These are phyloP conservation scores for Omphaloscelis lunosa DNA, from an alignment of 2,888 invertebrate species.

Conservation along the genomic window DNA sequence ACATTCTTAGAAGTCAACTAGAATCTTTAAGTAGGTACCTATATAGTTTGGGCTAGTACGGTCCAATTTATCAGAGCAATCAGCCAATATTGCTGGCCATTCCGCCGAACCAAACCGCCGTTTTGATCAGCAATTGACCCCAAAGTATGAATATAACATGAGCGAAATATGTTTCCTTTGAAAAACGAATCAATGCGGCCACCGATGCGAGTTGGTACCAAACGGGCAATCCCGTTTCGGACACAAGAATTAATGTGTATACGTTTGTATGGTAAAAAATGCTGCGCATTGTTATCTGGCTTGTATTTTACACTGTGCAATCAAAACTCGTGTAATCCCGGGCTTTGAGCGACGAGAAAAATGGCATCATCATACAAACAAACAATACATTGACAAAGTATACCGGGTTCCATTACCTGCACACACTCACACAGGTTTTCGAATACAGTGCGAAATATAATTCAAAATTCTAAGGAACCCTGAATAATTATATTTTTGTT, in stretches of 20 bases:
- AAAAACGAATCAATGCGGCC: conserved; percentile 52
- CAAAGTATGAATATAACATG: conserved; percentile 66
- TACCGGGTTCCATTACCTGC: not conserved
- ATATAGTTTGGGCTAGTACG: not conserved
- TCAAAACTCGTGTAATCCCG: conserved; percentile 56
- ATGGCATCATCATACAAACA: conserved; percentile 37
- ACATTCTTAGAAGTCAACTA: conserved; percentile 12
- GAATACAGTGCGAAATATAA: not conserved
- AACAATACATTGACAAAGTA: conserved; percentile 28
- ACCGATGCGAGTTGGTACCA: conserved; percentile 43
- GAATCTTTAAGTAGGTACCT: not conserved
- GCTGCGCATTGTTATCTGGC: conserved; percentile 51
- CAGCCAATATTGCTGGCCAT: conserved; percentile 48
- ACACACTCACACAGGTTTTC: not conserved
- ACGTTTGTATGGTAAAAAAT: conserved; percentile 46
- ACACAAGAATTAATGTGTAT: conserved; percentile 54
- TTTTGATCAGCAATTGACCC: conserved; percentile 66
- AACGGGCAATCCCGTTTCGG: conserved; percentile 40
- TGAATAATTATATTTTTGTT: too few relatives aligned
- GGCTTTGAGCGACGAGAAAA: conserved; percentile 45
- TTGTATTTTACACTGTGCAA: conserved; percentile 58
- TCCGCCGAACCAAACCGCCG: conserved; percentile 39
- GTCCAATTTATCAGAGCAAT: conserved; percentile 54
- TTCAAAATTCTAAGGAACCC: not conserved
- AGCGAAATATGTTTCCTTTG: conserved; percentile 54